These are phyloP conservation scores for Chrysopa pallens DNA, from an alignment of 1,140 invertebrate genomes.

Conservation along the genomic window DNA sequence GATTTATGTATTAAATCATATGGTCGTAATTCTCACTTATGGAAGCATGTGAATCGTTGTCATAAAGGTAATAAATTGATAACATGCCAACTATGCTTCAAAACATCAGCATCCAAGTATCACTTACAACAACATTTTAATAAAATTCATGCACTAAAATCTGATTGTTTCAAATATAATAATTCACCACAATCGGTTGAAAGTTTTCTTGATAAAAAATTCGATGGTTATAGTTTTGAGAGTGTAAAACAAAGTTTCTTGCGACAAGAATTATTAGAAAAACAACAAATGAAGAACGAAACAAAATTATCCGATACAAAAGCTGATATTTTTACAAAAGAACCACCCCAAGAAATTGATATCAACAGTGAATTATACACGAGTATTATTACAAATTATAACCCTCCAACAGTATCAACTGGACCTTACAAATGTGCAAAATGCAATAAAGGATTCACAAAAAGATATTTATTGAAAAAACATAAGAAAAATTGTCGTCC, in stretches of 20 bases:
- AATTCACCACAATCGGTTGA: constrained; percentile 7
- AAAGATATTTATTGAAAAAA: constrained; percentile 28
- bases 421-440: constrained; percentile 31
- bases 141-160: constrained; percentile 32
- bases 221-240: constrained; percentile 14
- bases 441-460: constrained; percentile 33
- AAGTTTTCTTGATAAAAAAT: constrained; percentile 15
- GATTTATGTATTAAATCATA: constrained; percentile 43
- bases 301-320: neutral
- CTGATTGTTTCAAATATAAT: constrained; percentile 1
- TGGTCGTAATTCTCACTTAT: constrained; percentile 37
- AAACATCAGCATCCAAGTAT: constrained; percentile 37
- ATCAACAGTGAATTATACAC: constrained; percentile 16
- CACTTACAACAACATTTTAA: constrained; percentile 36
- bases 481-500: constrained; percentile 33
- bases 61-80: constrained; percentile 40
- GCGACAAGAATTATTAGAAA: constrained; percentile 11
- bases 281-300: constrained; percentile 3
- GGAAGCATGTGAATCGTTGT: constrained; percentile 42
- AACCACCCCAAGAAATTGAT: constrained; percentile 17
- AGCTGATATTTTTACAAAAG: neutral
- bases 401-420: constrained; percentile 22
- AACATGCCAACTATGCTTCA: constrained; percentile 36
- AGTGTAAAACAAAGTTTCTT: constrained; percentile 15
- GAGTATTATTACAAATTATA: constrained; percentile 22